A percentile compares a stretch with the other conserved stretches of the same genome.
phyloP scores from a whole-genome alignment of 2,113 vertebrate species.

The Neogale vison region DNA sequence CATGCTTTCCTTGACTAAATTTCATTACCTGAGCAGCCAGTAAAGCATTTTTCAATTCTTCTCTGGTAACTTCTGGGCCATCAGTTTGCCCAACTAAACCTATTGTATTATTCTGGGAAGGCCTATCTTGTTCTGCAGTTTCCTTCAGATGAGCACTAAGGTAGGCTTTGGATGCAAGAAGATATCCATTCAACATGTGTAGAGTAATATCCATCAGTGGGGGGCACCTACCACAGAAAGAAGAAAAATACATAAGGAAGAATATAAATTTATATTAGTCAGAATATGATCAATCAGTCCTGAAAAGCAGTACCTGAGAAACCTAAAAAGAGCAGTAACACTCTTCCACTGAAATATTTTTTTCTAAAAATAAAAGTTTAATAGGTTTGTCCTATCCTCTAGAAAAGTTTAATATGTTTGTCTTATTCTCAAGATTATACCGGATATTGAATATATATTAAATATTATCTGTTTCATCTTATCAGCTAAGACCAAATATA shows the following conservation, averaged over 20 bases:
- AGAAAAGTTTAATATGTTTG: not conserved
- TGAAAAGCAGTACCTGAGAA: not conserved
- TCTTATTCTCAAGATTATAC: slow-evolving; percentile 24
- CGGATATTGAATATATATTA: not conserved
- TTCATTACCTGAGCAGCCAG: slow-evolving; percentile 94
- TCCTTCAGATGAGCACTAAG: slow-evolving; percentile 96
- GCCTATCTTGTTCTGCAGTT: slow-evolving; percentile 94
- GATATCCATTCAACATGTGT: slow-evolving; percentile 97
- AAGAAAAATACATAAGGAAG: slow-evolving; percentile 15
- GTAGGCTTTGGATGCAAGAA: slow-evolving; percentile 97
- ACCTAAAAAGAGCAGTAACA: not conserved
- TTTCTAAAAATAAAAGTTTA: slow-evolving; percentile 31
- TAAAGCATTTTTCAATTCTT: slow-evolving; percentile 97
- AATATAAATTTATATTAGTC: not conserved
- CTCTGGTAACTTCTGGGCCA: slow-evolving; percentile 96
- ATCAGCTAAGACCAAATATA: slow-evolving; percentile 12
- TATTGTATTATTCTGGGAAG: slow-evolving; percentile 90
- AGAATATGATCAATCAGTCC: not conserved
- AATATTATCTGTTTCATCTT: not conserved
- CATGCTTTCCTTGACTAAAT: not conserved
- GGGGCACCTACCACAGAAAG: slow-evolving; percentile 89
- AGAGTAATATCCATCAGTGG: slow-evolving; percentile 97
- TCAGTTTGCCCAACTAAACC: slow-evolving; percentile 90
- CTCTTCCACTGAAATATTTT: slow-evolving; percentile 41
- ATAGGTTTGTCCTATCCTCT: not conserved